Evolutionary conservation across 2,113 vertebrate species (phyloP), one percentile per base, ranked within the genome.

Genomic region (Trinectes maculatus): DNA sequence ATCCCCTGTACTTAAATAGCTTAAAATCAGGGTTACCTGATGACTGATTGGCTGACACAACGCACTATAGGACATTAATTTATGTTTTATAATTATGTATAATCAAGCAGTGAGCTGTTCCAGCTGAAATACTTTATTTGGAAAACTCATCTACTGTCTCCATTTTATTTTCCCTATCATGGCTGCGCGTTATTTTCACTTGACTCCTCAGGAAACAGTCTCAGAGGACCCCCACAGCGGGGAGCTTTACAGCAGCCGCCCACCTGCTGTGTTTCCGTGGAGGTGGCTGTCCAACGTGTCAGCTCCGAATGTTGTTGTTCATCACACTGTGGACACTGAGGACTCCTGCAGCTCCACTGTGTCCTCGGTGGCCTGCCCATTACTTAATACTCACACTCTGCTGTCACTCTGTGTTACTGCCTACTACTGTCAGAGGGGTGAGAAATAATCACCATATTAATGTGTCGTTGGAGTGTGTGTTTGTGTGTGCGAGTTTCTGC

Each of bases 361-460:
- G 58, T 76, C 71, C 71, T 67, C 28, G 3, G n/a, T 57, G 69
- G 66, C 76, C 60, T 67, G 5, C 55, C 43, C 12, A 3, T 84
- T 84, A 74, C 81, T 66, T 83, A 82, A 80, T 52, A 39, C 53
- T 78, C 80, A 63, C 74, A 71, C 71, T 49, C 55, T 6, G 6
- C 75, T 74, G 79, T 78, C 75, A 78, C 16, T 34, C 72, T 18
- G 48, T 26, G 62, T 77, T 74, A 66, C 54, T 69, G 54, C 66
- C 68, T 29, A 62, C 75, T 61, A 60, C 79, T 71, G 64, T 71
- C 74, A 65, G 47, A 58, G 68, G 3, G 3, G 13, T 65, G 57
- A 29, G 44, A 53, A 73, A 73, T 71, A 44, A 74, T 77, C 53
- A 69, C 53, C 68, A 18, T 42, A 26, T 46, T 57, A 54, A 34